phyloP scores from a whole-genome alignment of 2,113 vertebrate species.

The Chrysochloris asiatica region DNA sequence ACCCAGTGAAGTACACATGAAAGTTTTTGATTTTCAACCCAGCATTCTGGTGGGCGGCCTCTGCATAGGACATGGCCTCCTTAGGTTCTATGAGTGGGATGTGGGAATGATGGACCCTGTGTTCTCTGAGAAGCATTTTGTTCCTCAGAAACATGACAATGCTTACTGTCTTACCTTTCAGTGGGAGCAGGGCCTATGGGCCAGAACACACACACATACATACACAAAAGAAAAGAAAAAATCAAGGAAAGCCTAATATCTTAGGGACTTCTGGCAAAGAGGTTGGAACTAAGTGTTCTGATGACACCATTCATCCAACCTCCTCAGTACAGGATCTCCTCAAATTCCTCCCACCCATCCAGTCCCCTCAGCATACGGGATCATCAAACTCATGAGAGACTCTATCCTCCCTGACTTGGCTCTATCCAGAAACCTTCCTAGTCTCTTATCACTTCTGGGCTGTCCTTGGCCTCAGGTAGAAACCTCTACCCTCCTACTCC shows the following conservation, averaged over 20 bases:
- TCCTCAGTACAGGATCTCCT: slow-evolving; percentile 13
- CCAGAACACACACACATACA: too few relatives aligned
- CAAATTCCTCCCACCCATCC: slow-evolving; percentile 11
- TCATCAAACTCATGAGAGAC: background rate
- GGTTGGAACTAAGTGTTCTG: slow-evolving; percentile 55
- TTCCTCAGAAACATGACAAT: slow-evolving; percentile 30
- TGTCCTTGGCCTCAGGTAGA: background rate
- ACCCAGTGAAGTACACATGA: background rate
- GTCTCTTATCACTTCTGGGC: background rate
- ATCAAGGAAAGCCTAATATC: slow-evolving; percentile 64
- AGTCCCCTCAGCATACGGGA: too few relatives aligned
- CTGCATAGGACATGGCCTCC: background rate
- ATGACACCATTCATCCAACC: background rate
- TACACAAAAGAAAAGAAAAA: background rate
- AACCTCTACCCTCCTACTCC: background rate
- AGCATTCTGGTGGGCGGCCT: background rate
- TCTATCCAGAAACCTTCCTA: background rate
- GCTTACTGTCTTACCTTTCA: slow-evolving; percentile 43
- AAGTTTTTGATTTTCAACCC: background rate
- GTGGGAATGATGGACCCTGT: background rate
- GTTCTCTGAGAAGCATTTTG: slow-evolving; percentile 44
- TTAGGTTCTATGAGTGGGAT: background rate
- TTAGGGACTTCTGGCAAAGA: slow-evolving; percentile 32
- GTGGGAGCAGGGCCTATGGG: background rate
- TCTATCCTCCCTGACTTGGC: background rate